Conservation (phyloP, 2,888 invertebrate genomes). For the Tanypteryx hageni region DNA sequence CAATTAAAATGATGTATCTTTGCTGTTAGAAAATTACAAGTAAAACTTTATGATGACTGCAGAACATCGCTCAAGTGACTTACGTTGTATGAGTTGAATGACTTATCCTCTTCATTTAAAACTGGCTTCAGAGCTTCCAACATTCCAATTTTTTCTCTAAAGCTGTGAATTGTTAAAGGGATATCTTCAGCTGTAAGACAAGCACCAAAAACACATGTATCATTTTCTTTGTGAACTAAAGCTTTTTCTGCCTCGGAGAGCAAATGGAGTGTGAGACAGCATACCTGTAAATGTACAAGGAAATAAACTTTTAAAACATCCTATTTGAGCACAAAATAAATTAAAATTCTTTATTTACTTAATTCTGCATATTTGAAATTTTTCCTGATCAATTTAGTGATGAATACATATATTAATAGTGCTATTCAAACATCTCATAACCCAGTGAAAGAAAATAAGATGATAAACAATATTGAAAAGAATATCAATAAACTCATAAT, state of each 20-base stretch:
- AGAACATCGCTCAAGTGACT: neutral
- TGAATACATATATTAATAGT: no score
- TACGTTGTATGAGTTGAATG: conserved; percentile 37
- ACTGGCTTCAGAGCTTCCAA: conserved; percentile 85
- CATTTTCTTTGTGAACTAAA: neutral
- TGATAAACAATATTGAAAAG: no score
- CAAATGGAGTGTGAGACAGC: conserved; percentile 85
- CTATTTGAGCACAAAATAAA: conserved; percentile 64
- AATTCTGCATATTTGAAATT: no score
- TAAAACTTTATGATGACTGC: neutral
- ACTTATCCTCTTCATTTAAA: neutral
- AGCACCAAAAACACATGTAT: conserved; percentile 79
- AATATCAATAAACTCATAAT: no score
- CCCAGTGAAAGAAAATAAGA: no score
- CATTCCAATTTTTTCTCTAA: conserved; percentile 85
- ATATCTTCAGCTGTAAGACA: conserved; percentile 84
- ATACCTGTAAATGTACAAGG: conserved; percentile 76
- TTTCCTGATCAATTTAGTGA: no score
- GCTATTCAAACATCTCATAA: no score
- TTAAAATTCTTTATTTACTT: neutral
- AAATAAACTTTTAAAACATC: conserved; percentile 64
- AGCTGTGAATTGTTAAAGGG: conserved; percentile 85
- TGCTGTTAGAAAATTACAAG: neutral
- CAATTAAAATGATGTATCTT: conserved; percentile 36
- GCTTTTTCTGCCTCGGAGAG: conserved; percentile 81